These are phyloP conservation scores for Choristoneura fumiferana DNA, from an alignment of 1,140 invertebrate genomes.

Conservation along the genomic window DNA sequence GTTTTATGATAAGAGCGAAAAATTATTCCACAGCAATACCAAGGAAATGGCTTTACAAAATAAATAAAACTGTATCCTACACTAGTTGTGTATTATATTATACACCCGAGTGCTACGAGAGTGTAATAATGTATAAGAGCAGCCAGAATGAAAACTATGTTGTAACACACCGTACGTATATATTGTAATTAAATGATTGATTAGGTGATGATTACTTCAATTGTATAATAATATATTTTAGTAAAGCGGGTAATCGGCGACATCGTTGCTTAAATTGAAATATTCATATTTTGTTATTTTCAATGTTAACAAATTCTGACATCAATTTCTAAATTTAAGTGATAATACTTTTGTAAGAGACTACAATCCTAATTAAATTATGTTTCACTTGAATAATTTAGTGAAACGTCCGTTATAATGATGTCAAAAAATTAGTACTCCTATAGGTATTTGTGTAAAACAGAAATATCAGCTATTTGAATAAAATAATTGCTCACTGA, in stretches of 20 bases:
- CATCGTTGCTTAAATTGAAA: conserved; percentile 36
- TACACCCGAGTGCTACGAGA: conserved; percentile 39
- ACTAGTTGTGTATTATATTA: background rate
- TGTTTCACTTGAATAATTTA: too few species aligned
- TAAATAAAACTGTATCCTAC: background rate
- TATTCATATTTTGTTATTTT: too few species aligned
- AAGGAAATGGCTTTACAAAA: conserved; percentile 69
- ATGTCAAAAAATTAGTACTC: too few species aligned
- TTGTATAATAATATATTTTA: conserved; percentile 32
- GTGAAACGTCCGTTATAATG: too few species aligned
- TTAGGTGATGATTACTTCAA: too few species aligned
- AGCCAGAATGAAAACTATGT: conserved; percentile 48
- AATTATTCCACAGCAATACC: conserved; percentile 50
- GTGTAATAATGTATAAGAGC: conserved; percentile 45
- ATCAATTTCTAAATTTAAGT: too few species aligned
- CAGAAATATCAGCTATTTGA: too few species aligned
- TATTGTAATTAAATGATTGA: conserved; percentile 49
- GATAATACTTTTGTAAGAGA: too few species aligned
- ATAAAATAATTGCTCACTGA: conserved; percentile 57
- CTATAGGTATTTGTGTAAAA: too few species aligned
- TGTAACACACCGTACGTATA: conserved; percentile 52
- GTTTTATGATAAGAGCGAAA: background rate
- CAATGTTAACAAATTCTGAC: background rate
- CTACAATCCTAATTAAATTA: too few species aligned
- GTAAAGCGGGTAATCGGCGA: conserved; percentile 32